Evolutionary conservation across 1,140 invertebrate genomes (phyloP), one percentile per base, ranked within the genome.

Genomic region (Drosophila sulfurigaster): DNA sequence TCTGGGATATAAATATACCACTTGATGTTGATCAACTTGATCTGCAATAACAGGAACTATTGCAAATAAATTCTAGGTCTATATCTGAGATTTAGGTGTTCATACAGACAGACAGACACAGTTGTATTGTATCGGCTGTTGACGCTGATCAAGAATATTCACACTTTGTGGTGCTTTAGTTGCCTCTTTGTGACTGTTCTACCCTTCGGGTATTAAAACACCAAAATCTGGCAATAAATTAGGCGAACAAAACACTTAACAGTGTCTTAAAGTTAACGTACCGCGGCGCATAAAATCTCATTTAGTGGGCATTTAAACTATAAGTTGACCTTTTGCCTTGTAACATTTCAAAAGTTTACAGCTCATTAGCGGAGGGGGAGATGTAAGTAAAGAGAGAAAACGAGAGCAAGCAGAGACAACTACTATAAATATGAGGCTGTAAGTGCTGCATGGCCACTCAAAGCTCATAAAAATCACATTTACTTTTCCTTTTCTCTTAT

Each of bases 401-500:
- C 20, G 20, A 32, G 51, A 13, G 51, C 13, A 32, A 10, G 35
- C 35, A 25, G 51, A 51, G 49, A 56, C 52, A 46, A 64, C 68
- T 43, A 64, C 68, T 43, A 72, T 76, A 76, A 76, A 76, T 72
- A 59, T 72, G 60, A 56, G 69, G 11, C 56, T 71, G 58, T 70
- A 66, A 69, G 46, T 74, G 68, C 45, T 28, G 45, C 63, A 28
- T 25, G 63, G 58, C 73, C 62, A 72, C 66, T 82, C 66, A 73
- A 75, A 73, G 83, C 83, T 87, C 83, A 80, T 87, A 87, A 87
- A 87, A 87, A 87, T 87, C 80, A 75, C 83, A 87, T 87, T 80
- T 87, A 72, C 82, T 74, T 77, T 87, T 79, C 8, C 10, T 45
- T 75, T 57, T 64, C 52, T 67, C 69, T 28, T 68, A 45, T 74